Base-by-base conservation (phyloP, 2,888 invertebrate genomes). In the Gari tellinella region DNA sequence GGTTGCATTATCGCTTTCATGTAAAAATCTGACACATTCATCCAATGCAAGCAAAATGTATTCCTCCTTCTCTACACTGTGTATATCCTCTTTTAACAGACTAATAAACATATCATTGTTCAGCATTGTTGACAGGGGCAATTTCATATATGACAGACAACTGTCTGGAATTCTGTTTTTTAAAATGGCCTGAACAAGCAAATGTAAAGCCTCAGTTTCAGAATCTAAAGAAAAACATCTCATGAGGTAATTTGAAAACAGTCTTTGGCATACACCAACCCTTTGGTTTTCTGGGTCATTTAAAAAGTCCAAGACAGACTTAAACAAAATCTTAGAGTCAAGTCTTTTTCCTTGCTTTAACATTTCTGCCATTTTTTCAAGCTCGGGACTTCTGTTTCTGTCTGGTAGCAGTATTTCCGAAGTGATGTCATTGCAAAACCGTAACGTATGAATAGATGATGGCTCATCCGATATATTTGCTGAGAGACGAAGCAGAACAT, bases 221-320 rank as follows among this genome's bases (percentile, higher is more conserved):
- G 62, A 49, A 52, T 76, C 31, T 41, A 62, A 43, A 0, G 45
- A 49, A 10, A 75, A 21, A n/a, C 75, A 75, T 12, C 70, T 60
- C 2, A 66, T 46, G 14, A 70, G 63, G 37, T 62, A 75, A 26
- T 48, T 51, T 21, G 62, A 38, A 8, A 70, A 5, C 8, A 58
- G 38, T 46, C 70, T 56, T 51, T 62, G 53, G 25, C 46, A 52
- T 10, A 37, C 43, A 10, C 14, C 5, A 10, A 4, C 15, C 19
- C 38, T 17, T n/a, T 38, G 17, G 10, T 15, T 10, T 7, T 25
- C 8, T 37, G 60, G 15, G 8, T 19, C 14, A 0, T 37, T 15
- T 12, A 49, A 5, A 17, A 60, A 21, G 5, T 48, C 15, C 15
- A 21, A n/a, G 12, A 60, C 19, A 15, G 60, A 19, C 23, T 52